Conservation (phyloP, 2,888 invertebrate genomes). For the Dysmachus trigonus region DNA sequence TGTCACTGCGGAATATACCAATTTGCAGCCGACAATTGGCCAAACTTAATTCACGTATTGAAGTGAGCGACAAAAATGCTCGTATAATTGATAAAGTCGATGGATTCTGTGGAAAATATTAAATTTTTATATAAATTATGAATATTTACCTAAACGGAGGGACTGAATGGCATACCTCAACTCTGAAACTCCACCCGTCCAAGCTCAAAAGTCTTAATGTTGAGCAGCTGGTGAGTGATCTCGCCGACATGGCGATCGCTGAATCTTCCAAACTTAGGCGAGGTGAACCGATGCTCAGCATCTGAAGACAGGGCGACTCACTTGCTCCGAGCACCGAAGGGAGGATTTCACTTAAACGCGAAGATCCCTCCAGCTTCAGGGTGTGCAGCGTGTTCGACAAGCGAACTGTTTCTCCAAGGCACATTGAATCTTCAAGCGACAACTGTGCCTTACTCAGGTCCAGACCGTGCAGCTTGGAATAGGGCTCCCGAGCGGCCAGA, state of each 20-base stretch:
- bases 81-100: constrained; percentile 65
- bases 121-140: neutral
- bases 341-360: constrained; percentile 67
- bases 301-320: constrained; percentile 67
- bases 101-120: constrained; percentile 51
- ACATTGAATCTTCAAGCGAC: constrained; percentile 67
- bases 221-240: constrained; percentile 61
- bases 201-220: constrained; percentile 66
- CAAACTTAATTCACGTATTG: constrained; percentile 66
- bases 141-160: neutral
- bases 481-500: constrained; percentile 64
- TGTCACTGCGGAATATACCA: constrained; percentile 55
- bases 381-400: constrained; percentile 67
- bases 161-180: constrained; percentile 63
- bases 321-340: constrained; percentile 67
- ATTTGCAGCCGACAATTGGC: constrained; percentile 67
- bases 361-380: constrained; percentile 67
- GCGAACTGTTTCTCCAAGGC: constrained; percentile 68
- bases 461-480: constrained; percentile 66
- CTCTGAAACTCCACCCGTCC: constrained; percentile 69
- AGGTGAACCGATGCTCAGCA: constrained; percentile 68
- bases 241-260: constrained; percentile 57
- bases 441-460: constrained; percentile 69
- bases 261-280: constrained; percentile 67
- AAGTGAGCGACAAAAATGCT: constrained; percentile 65